Percentiles rank a stretch among this genome's conserved stretches.
These are phyloP conservation scores for Falco novaeseelandiae DNA, from an alignment of 2,797 vertebrate genomes.

Conservation along the genomic window DNA sequence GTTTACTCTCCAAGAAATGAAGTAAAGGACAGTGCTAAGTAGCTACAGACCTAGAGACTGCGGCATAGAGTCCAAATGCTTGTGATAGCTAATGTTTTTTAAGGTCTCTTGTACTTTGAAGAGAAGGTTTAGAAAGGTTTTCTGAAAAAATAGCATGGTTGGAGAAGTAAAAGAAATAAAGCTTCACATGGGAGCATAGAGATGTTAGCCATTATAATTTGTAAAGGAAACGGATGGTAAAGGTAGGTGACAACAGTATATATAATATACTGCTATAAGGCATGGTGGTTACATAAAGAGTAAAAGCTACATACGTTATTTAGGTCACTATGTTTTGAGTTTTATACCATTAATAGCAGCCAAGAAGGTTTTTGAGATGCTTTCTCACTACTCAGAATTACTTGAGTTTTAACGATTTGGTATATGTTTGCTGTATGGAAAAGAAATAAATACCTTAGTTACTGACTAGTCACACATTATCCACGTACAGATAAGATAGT, in stretches of 20 bases:
- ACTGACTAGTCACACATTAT: background rate
- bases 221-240: background rate
- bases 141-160: background rate
- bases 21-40: constrained; percentile 12
- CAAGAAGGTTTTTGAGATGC: background rate
- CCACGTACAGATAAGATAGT: fast-evolving
- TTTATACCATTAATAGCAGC: background rate
- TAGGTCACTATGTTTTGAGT: background rate
- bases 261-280: background rate
- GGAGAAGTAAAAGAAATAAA: background rate
- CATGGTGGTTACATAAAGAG: background rate
- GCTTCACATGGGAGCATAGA: background rate
- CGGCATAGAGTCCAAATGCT: background rate
- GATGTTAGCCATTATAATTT: constrained; percentile 9
- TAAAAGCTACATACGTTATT: background rate
- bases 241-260: background rate
- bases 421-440: background rate
- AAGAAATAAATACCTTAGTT: background rate
- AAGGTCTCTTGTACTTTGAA: background rate
- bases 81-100: background rate
- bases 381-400: background rate
- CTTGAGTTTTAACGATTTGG: background rate
- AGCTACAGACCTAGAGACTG: constrained; percentile 9
- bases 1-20: constrained; percentile 56
- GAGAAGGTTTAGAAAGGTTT: background rate